phyloP scores from a whole-genome alignment of 1,140 invertebrate species.

The Drosophila athabasca region DNA sequence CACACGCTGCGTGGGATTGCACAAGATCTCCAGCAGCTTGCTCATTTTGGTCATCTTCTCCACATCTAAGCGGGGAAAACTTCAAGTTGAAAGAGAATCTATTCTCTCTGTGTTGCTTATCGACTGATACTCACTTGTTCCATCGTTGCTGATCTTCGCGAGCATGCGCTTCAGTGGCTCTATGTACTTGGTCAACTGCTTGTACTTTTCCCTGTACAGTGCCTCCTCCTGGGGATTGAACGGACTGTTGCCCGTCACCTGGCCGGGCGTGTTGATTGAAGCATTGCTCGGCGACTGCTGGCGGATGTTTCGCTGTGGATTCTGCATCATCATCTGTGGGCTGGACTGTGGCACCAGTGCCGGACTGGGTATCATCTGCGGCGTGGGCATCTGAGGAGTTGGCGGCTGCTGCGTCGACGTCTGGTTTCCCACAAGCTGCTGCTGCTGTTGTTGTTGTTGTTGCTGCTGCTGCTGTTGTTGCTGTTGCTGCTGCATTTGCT shows the following conservation, averaged over 20 bases:
- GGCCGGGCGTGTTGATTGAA: constrained; percentile 91
- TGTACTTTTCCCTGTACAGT: constrained; percentile 95
- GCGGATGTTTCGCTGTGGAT: constrained; percentile 85
- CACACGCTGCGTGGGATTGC: constrained; percentile 93
- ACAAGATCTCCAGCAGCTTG: constrained; percentile 90
- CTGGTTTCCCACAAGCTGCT: constrained; percentile 84
- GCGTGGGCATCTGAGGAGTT: constrained; percentile 64
- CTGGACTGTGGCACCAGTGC: constrained; percentile 89
- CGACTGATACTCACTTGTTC: constrained; percentile 76
- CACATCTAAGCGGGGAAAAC: constrained; percentile 46
- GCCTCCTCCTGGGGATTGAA: constrained; percentile 90
- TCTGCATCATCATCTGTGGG: constrained; percentile 86
- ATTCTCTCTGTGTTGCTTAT: neutral
- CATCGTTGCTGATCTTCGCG: constrained; percentile 92
- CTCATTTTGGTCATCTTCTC: constrained; percentile 79
- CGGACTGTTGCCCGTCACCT: constrained; percentile 89
- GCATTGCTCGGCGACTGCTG: constrained; percentile 90
- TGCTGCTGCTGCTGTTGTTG: constrained; percentile 43
- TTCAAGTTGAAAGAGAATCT: neutral
- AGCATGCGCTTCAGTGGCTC: constrained; percentile 95
- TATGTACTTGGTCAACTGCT: constrained; percentile 96
- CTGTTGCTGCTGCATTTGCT: constrained; percentile 56
- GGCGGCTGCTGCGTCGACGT: constrained; percentile 59
- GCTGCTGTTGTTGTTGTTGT: constrained; percentile 34
- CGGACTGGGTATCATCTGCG: constrained; percentile 88